Evolutionary conservation across 2,797 vertebrate genomes (phyloP).

Genomic region (Megalops cyprinoides): DNA sequence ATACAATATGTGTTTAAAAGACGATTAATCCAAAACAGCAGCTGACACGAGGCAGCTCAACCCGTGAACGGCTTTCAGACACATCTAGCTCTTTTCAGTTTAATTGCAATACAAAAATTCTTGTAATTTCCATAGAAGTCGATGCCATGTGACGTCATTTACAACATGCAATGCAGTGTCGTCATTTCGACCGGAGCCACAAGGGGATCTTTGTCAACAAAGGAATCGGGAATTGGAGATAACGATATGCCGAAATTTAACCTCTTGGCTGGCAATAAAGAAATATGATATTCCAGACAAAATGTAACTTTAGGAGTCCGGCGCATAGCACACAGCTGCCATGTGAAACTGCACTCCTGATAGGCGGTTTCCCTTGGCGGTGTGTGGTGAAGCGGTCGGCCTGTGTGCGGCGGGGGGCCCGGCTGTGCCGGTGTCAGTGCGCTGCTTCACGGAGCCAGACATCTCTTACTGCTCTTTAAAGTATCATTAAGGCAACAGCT

Average conservation of each 20-base stretch:
- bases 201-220: constrained; percentile 39
- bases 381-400: too few species aligned
- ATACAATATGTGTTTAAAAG: too few species aligned
- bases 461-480: background rate
- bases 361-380: background rate
- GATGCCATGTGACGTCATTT: constrained; percentile 33
- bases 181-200: constrained; percentile 33
- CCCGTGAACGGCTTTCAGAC: background rate
- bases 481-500: background rate
- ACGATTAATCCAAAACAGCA: too few species aligned
- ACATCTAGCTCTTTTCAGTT: background rate
- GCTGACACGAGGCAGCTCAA: too few species aligned
- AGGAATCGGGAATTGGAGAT: constrained; percentile 23
- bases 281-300: constrained; percentile 67
- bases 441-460: background rate
- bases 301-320: constrained; percentile 63
- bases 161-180: constrained; percentile 47
- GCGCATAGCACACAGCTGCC: constrained; percentile 50
- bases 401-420: background rate
- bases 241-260: constrained; percentile 56
- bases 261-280: constrained; percentile 54
- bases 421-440: background rate
- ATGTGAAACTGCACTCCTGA: constrained; percentile 7
- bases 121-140: background rate
- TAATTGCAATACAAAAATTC: background rate